Evolutionary conservation across 2,888 invertebrate species (phyloP), one percentile per base, ranked within the genome.

Genomic region (Ypsolopha sequella): DNA sequence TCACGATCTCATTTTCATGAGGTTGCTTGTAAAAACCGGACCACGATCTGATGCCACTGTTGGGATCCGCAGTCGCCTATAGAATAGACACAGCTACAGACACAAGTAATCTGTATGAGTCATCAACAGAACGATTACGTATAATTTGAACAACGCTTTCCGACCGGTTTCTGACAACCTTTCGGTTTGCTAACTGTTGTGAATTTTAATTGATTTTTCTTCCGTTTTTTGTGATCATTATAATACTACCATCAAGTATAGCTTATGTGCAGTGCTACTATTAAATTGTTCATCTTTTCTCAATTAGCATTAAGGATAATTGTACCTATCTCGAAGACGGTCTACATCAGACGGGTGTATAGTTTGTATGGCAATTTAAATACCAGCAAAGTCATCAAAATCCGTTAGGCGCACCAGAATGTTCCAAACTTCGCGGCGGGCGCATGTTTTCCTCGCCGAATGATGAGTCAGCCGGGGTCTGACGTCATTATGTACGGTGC

Each of bases 1-100:
- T 74, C 75, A 76, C 71, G 76, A 75, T 78, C 65, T 68, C 63
- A 63, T 69, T 73, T 24, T 69, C 11, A 2, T n/a, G 10, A 62
- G 61, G 63, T 64, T 64, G 64, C 62, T 64, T 63, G 65, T 68
- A 68, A 73, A 70, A 73, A 71, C 58, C 62, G 50, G 53, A 11
- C 47, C 45, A 36, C n/a, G 6, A 36, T 14, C 36, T 9, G 36
- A 24, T 24, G 24, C 24, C 24, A 24, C 24, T 24, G 24, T 24
- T 24, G 24, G 4, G 24, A 24, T 24, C 24, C 24, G 43, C 24
- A 41, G 1, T 41, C 11, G 24, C 3, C 24, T 14, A 43, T 24
- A 13, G 13, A 14, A 43, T 45, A 24, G 44, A 3, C 34, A n/a
- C 33, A n/a, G n/a, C 24, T 9, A 45, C 34, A 45, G 45, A 45